Conservation (phyloP, 1,140 invertebrate species). For the Lamellibrachia luymesi region DNA sequence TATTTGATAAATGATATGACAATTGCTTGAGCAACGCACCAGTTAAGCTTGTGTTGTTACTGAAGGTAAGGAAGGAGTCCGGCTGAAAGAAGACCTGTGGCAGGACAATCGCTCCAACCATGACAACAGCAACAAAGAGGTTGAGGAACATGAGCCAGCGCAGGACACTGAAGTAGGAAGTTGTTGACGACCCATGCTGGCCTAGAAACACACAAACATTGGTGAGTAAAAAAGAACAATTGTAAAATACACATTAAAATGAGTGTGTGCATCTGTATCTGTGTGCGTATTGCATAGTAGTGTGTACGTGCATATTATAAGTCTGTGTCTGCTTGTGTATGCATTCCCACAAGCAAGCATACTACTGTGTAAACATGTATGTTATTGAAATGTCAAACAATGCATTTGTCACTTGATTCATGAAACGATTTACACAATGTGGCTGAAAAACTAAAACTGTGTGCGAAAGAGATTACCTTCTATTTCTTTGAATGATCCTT, state of each 20-base stretch:
- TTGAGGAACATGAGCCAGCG: conserved; percentile 9
- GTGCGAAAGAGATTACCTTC: conserved; percentile 35
- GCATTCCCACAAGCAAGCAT: too few relatives aligned
- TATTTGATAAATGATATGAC: background rate
- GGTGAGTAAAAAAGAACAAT: background rate
- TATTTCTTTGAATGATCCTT: conserved; percentile 44
- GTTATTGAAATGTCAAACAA: too few relatives aligned
- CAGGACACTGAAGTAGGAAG: background rate
- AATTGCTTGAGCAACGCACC: background rate
- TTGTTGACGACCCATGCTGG: background rate
- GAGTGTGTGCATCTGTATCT: too few relatives aligned
- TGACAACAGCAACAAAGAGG: background rate
- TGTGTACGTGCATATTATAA: too few relatives aligned
- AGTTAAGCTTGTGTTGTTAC: background rate
- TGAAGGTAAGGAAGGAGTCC: background rate
- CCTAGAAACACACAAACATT: background rate
- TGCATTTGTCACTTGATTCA: too few relatives aligned
- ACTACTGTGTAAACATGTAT: too few relatives aligned
- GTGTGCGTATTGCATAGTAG: too few relatives aligned
- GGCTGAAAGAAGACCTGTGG: conserved; percentile 2
- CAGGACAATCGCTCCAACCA: background rate
- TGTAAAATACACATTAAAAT: too few relatives aligned
- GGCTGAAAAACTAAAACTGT: too few relatives aligned
- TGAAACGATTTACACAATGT: too few relatives aligned
- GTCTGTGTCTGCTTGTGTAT: too few relatives aligned